Evolutionary conservation across 2,797 vertebrate species (phyloP), one percentile per base, ranked within the genome.

Genomic region (Chelmon rostratus): DNA sequence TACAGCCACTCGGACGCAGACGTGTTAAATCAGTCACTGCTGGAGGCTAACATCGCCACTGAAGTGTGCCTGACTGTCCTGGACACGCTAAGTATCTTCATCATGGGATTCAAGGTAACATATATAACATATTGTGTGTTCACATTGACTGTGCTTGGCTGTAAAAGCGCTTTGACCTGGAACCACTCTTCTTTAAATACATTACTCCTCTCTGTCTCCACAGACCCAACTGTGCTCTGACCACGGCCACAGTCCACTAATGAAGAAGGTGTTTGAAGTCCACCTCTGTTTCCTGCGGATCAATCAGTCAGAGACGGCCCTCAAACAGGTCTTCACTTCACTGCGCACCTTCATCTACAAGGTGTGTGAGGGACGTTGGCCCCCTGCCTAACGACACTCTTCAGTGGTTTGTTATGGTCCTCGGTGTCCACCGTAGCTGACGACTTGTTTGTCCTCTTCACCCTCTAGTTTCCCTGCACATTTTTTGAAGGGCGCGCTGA

Each of bases 191-290:
- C 6, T 31, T 74, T 42, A 31, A 61, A n/a, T 53, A 16, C 31
- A 57, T 21, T n/a, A n/a, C n/a, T n/a, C n/a, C n/a, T 50, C 1
- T 71, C 15, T 84, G 12, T 75, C 84, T 89, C 89, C 81, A 54
- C 87, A 99, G 98, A 96, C 97, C 73, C 98, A 99, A 68, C 95
- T 99, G 11, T 95, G 98, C 88, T 87, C 95, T 3, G 98, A 99
- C 89, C 96, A 99, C 0, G 98, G 98, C 12, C 98, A 99, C 92
- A 98, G 98, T 89, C 98, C 97, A 1, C 94, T 99, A 67, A 99
- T 99, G 98, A 99, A 99, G 93, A 99, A 98, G 83, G 97, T 99
- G 21, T 99, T 99, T 85, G 97, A 98, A 5, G 98, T 99, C 49
- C 97, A 98, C 84, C 95, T 99, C 70, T 98, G 97, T 90, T 99